phyloP scores from a whole-genome alignment of 2,888 invertebrate genomes.

The Eugnorisma glareosa region DNA sequence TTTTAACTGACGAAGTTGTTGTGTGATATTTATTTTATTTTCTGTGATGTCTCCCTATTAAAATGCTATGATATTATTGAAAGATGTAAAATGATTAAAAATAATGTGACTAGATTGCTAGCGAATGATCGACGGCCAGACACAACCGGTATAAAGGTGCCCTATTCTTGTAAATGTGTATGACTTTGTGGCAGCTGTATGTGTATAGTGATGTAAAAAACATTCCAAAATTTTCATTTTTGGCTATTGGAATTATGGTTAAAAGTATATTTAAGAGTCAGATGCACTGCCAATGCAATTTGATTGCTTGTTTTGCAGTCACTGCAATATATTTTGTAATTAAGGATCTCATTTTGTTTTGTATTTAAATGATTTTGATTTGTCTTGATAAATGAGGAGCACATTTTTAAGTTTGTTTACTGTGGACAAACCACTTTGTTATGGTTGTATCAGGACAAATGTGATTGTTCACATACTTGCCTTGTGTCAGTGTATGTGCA shows the following conservation, averaged over 20 bases:
- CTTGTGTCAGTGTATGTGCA: conserved; percentile 72
- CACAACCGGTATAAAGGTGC: conserved; percentile 37
- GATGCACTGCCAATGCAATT: conserved; percentile 71
- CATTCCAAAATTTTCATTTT: conserved; percentile 68
- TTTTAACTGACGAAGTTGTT: conserved; percentile 10
- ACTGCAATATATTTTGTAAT: conserved; percentile 67
- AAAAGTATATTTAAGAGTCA: conserved; percentile 59
- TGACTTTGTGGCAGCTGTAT: conserved; percentile 46
- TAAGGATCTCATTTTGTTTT: conserved; percentile 72
- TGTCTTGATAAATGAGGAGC: conserved; percentile 59
- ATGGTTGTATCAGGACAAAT: conserved; percentile 59
- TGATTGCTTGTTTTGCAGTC: conserved; percentile 68
- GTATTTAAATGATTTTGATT: conserved; percentile 52
- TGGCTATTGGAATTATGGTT: conserved; percentile 60
- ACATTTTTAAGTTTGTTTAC: conserved; percentile 45
- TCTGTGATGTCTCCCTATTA: conserved; percentile 35
- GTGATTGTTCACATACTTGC: conserved; percentile 72
- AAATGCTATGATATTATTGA: conserved; percentile 12
- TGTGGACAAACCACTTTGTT: conserved; percentile 48
- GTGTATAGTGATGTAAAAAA: conserved; percentile 55
- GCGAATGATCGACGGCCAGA: conserved; percentile 27
- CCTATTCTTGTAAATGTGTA: conserved; percentile 41
- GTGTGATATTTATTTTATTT: conserved; percentile 20
- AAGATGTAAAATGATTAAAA: not conserved
- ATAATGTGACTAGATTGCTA: conserved; percentile 22